phyloP scores from a whole-genome alignment of 2,113 vertebrate species.

The Collichthys lucidus region DNA sequence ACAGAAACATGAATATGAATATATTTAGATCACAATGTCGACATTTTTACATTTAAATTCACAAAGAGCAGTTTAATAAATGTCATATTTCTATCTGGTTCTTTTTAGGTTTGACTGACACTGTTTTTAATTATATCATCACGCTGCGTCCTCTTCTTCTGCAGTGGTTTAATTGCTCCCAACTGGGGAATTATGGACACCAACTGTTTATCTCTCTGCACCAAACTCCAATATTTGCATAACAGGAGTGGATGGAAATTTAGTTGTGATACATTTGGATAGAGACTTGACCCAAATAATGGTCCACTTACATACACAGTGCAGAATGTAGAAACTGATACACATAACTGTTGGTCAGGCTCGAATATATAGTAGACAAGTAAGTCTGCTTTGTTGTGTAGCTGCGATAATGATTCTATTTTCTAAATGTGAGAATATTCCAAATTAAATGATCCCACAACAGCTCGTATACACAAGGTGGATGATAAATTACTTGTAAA shows the following conservation, averaged over 20 bases:
- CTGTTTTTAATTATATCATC: no score
- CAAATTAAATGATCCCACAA: no score
- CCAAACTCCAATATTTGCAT: background rate
- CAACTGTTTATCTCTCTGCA: no score
- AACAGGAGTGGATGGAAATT: background rate
- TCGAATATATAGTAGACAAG: background rate
- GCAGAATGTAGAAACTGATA: background rate
- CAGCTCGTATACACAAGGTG: no score
- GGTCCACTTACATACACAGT: background rate
- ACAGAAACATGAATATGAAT: constrained; percentile 5
- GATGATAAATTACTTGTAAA: no score
- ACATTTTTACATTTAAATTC: background rate
- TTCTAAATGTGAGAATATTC: background rate
- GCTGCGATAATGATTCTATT: background rate
- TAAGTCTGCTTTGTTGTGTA: background rate
- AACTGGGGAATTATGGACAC: no score
- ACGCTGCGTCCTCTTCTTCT: no score
- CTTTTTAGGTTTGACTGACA: no score
- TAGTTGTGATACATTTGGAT: background rate
- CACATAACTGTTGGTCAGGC: background rate
- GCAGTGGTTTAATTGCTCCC: no score
- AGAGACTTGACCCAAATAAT: background rate
- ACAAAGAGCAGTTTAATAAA: no score
- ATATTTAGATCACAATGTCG: background rate
- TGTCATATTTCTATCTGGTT: no score